Percentiles rank a stretch among this genome's conserved stretches.
Evolutionary conservation across 2,797 vertebrate genomes (phyloP).

Genomic region (Novumbra hubbsi): DNA sequence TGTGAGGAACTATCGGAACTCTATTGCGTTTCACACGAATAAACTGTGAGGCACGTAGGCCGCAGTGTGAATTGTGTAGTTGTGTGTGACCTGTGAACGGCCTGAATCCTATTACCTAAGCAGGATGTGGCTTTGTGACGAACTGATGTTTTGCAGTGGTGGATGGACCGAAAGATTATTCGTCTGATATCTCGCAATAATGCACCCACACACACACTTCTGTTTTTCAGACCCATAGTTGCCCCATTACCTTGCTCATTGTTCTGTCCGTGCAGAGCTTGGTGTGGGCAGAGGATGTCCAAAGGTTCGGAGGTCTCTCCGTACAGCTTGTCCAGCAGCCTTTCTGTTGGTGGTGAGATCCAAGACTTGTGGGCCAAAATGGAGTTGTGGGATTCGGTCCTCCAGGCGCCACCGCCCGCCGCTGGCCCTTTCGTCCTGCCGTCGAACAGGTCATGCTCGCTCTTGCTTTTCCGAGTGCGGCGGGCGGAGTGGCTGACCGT

Average conservation of each 20-base stretch:
- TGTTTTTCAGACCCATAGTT: no score
- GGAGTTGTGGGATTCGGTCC: constrained; percentile 59
- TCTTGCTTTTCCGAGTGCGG: constrained; percentile 78
- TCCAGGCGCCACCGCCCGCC: constrained; percentile 63
- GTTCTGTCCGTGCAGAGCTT: constrained; percentile 70
- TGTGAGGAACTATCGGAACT: not conserved
- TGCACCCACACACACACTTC: not conserved
- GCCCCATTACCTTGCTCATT: constrained; percentile 71
- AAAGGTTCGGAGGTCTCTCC: constrained; percentile 60
- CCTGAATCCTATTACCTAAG: not conserved
- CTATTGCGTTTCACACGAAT: not conserved
- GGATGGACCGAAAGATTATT: not conserved
- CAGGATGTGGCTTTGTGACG: not conserved
- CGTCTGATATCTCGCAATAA: not conserved
- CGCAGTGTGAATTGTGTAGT: not conserved
- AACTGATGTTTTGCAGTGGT: not conserved
- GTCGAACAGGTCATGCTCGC: constrained; percentile 78
- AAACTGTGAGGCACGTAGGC: not conserved
- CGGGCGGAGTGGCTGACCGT: constrained; percentile 57
- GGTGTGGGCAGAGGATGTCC: constrained; percentile 64
- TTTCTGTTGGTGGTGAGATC: constrained; percentile 68
- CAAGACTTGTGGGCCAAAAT: constrained; percentile 69
- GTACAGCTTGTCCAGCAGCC: constrained; percentile 65
- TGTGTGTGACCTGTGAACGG: not conserved
- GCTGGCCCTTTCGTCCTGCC: constrained; percentile 62